phyloP scores from a whole-genome alignment of 2,797 vertebrate genomes.

The Philypnodon macrostomus region DNA sequence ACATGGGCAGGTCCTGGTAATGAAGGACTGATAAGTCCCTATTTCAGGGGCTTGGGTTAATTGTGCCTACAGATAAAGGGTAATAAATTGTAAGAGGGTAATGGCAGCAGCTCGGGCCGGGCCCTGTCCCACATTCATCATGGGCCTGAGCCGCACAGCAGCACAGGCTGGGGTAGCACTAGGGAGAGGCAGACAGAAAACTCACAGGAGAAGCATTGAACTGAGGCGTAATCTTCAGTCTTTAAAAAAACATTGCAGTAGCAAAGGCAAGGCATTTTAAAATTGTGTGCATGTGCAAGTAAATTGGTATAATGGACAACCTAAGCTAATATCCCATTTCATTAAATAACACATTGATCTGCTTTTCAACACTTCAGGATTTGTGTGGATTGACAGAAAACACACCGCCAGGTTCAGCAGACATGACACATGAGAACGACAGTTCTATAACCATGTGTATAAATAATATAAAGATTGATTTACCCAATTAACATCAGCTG shows the following conservation, averaged over 20 bases:
- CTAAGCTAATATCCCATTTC: too few species aligned
- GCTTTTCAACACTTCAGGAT: too few species aligned
- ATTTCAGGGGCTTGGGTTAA: conserved; percentile 80
- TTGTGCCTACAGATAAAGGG: conserved; percentile 81
- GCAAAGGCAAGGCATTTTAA: too few species aligned
- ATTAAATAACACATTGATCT: too few species aligned
- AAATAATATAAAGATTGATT: neutral
- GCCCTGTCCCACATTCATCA: conserved; percentile 79
- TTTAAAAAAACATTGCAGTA: neutral
- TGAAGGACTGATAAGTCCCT: conserved; percentile 79
- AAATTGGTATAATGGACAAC: too few species aligned
- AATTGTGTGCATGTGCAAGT: too few species aligned
- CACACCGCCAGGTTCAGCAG: too few species aligned
- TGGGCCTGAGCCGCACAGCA: conserved; percentile 36
- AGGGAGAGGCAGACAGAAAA: conserved; percentile 16
- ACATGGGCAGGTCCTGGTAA: conserved; percentile 74
- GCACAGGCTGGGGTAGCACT: conserved; percentile 26
- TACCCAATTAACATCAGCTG: neutral
- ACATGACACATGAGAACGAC: conserved; percentile 1
- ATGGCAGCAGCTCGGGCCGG: conserved; percentile 67
- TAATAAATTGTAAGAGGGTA: conserved; percentile 81
- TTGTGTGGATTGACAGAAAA: too few species aligned
- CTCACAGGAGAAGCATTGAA: conserved; percentile 10
- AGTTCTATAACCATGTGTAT: neutral
- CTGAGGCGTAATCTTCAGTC: too few species aligned